Evolutionary conservation across 2,888 invertebrate species (phyloP).

Genomic region (Ashinkailepas kermadecensis): DNA sequence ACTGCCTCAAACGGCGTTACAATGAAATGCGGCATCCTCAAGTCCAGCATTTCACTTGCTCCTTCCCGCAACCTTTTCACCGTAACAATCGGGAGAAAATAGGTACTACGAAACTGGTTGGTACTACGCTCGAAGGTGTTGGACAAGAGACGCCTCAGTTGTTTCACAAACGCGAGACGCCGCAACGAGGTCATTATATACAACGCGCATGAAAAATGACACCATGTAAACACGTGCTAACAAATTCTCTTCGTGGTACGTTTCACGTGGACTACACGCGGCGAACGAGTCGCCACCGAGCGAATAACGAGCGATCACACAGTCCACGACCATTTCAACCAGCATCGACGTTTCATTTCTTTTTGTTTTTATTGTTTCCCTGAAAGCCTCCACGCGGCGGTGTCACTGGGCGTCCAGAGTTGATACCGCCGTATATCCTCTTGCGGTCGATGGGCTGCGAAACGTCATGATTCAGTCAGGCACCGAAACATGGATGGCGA

Average conservation of each 20-base stretch:
- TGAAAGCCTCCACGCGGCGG: constrained; percentile 67
- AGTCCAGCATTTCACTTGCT: background rate
- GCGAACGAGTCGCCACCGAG: background rate
- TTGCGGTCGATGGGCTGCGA: constrained; percentile 90
- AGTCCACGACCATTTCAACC: background rate
- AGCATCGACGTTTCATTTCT: constrained; percentile 54
- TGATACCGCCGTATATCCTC: constrained; percentile 90
- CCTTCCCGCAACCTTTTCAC: background rate
- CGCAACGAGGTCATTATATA: background rate
- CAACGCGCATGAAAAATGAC: constrained; percentile 4
- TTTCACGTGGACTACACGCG: background rate
- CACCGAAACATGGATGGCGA: too few relatives aligned
- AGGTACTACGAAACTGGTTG: background rate
- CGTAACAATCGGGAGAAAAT: constrained; percentile 17
- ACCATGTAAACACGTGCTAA: constrained; percentile 17
- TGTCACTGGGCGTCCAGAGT: constrained; percentile 93
- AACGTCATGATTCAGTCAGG: background rate
- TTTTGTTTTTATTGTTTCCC: constrained; percentile 87
- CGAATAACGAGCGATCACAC: background rate
- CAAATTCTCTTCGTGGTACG: background rate
- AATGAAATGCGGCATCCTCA: background rate
- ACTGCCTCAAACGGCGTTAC: constrained; percentile 18
- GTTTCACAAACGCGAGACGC: background rate
- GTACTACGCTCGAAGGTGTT: background rate
- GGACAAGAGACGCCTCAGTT: background rate